Evolutionary conservation across 2,113 vertebrate genomes (phyloP).

Genomic region (Cebidichthys violaceus): DNA sequence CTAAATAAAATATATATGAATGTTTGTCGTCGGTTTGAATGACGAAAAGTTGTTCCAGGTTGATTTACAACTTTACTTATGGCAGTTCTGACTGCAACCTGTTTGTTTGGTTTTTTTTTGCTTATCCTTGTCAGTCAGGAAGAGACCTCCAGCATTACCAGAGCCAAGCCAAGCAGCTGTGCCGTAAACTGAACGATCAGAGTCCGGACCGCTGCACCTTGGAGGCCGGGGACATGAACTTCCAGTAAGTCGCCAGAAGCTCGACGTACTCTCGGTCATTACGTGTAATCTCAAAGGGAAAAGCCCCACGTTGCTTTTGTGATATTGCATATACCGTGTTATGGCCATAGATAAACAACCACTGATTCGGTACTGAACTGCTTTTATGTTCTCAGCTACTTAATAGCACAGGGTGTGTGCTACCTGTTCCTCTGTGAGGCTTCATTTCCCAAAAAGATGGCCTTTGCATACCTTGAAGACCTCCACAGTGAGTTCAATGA

Average conservation of each 20-base stretch:
- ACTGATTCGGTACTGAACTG: background rate
- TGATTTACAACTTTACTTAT: background rate
- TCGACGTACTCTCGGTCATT: background rate
- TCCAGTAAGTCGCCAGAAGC: slow-evolving; percentile 89
- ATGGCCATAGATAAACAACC: background rate
- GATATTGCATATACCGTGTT: background rate
- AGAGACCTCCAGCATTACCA: slow-evolving; percentile 97
- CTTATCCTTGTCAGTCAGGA: slow-evolving; percentile 84
- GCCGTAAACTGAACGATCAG: slow-evolving; percentile 93
- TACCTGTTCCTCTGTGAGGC: slow-evolving; percentile 94
- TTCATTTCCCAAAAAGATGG: slow-evolving; percentile 92
- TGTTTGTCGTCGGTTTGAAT: background rate
- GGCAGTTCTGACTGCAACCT: background rate
- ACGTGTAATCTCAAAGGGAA: background rate
- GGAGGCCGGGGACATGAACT: slow-evolving; percentile 92
- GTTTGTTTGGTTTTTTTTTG: too few species aligned
- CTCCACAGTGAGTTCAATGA: slow-evolving; percentile 93
- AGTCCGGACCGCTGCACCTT: slow-evolving; percentile 95
- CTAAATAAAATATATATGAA: background rate
- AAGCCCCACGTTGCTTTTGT: background rate
- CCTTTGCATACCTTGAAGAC: slow-evolving; percentile 94
- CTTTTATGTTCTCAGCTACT: slow-evolving; percentile 80
- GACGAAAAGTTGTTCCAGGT: background rate
- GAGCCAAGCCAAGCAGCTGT: slow-evolving; percentile 96
- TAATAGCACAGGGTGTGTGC: slow-evolving; percentile 94